These are phyloP conservation scores for Polymixis lichenea DNA, from an alignment of 2,888 invertebrate species.

Conservation along the genomic window DNA sequence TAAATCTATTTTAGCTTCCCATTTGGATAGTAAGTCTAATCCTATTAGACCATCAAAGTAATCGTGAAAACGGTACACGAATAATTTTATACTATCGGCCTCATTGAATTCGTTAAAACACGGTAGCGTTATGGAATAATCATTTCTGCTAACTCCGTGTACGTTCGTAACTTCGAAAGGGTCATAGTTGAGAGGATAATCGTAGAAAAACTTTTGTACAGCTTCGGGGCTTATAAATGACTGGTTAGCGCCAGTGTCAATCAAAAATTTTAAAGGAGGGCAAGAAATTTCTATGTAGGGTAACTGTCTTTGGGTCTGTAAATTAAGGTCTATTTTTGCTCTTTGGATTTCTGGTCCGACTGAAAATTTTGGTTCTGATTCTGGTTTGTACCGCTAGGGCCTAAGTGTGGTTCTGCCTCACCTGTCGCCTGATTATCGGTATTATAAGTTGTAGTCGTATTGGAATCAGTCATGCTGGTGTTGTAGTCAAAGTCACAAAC, in stretches of 20 bases:
- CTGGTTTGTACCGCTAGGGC: background rate
- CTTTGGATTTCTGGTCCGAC: background rate
- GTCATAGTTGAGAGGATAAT: background rate
- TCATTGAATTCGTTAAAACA: background rate
- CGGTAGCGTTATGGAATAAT: background rate
- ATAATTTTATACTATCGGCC: background rate
- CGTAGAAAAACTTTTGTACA: background rate
- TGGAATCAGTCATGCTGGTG: background rate
- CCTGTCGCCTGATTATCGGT: background rate
- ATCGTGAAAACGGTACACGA: background rate
- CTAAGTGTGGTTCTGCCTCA: background rate
- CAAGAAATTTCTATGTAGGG: background rate
- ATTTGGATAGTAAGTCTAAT: background rate
- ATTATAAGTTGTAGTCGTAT: background rate
- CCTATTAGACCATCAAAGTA: background rate
- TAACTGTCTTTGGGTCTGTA: background rate
- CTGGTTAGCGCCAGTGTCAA: background rate
- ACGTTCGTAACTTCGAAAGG: background rate
- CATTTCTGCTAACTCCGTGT: background rate
- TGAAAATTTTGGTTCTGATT: background rate
- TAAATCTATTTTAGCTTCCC: background rate
- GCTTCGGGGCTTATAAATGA: background rate
- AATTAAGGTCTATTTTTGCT: background rate
- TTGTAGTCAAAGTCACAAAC: no score
- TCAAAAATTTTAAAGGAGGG: background rate